Base-by-base conservation (phyloP, 64 coral and sea anemone genomes). In the Porites australiensis region DNA sequence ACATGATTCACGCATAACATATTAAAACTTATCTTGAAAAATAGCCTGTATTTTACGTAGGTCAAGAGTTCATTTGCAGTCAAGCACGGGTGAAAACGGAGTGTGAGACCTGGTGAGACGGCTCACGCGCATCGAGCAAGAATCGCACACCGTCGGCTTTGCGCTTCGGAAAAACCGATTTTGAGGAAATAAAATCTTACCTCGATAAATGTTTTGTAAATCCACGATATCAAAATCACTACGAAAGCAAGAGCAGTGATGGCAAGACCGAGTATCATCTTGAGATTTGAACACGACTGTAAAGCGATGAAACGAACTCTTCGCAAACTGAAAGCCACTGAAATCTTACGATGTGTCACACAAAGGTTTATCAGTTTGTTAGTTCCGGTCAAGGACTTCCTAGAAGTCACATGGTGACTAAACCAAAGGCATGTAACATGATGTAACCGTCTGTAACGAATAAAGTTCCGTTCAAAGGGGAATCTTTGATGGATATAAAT, bases 201-300 rank as follows among this genome's bases (percentile, higher is more conserved):
- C 88, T 79, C 45, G n/a, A 11, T 70, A 47, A 90, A 69, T 65
- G 61, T 54, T 79, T 90, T 90, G 74, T 90, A 90, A 68, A 79
- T 51, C 88, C 88, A 79, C 76, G 70, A 20, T 13, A 80, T 8
- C 52, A 13, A 53, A 90, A 79, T 13, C 19, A 66, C 47, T 13
- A 70, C 51, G 15, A 79, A 44, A 50, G 88, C 20, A 79, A 90
- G 45, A 4, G 57, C 23, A 53, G 88, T 74, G 74, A 90, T 14
- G 21, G 44, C 63, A 57, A 90, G 19, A 20, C 57, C 37, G n/a
- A 13, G n/a, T 14, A 78, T 89, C 87, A 89, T 89, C 18, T 16
- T 67, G 59, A 52, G 59, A n/a, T 12, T 43, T 61, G 44, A 49
- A 37, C 13, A 75, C 45, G n/a, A 53, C 27, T 5, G 9, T 13